phyloP scores from a whole-genome alignment of 1,140 invertebrate species.

The Musca domestica region DNA sequence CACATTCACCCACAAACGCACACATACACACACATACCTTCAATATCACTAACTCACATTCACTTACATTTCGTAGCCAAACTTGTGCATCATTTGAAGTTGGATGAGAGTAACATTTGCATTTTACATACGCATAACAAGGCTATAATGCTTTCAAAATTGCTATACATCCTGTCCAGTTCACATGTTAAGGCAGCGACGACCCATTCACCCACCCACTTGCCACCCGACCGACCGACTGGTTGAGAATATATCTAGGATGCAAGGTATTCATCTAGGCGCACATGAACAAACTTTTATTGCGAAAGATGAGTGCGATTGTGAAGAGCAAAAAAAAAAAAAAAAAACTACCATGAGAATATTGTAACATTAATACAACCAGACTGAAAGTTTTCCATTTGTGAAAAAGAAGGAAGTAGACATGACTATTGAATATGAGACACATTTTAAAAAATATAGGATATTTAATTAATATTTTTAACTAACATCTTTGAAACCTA shows the following conservation, averaged over 20 bases:
- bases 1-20: no score
- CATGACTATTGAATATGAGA: no score
- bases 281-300: no score
- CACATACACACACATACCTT: background rate
- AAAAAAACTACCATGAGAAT: background rate
- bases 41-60: background rate
- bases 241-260: no score
- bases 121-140: slow-evolving; percentile 15
- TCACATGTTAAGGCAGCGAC: background rate
- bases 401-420: background rate
- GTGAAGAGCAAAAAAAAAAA: background rate
- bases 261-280: no score
- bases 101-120: slow-evolving; percentile 1
- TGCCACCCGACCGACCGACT: background rate
- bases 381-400: background rate
- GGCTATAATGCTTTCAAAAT: slow-evolving; percentile 7
- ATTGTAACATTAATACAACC: slow-evolving; percentile 11
- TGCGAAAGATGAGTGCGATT: no score
- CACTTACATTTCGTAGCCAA: background rate
- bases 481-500: no score
- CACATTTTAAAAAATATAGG: no score
- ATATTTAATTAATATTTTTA: no score
- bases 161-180: slow-evolving; percentile 4
- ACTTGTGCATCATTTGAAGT: background rate
- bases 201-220: background rate